Evolutionary conservation across 2,888 invertebrate species (phyloP).

Genomic region (Trichogramma dendrolimi): DNA sequence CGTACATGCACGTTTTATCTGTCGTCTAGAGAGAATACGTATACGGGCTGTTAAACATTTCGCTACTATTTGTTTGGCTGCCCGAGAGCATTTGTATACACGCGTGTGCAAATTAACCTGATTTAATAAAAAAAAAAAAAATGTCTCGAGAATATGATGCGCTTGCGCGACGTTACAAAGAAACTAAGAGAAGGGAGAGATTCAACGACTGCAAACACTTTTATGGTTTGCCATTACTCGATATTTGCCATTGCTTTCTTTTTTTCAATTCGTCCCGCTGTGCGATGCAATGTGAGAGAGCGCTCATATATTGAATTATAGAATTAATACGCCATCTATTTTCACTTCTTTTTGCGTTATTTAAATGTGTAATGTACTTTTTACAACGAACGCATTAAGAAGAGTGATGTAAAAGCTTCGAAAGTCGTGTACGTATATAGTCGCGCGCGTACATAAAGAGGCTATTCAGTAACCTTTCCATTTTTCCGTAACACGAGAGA

Average conservation of each 20-base stretch:
- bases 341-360: no score
- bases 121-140: conserved; percentile 19
- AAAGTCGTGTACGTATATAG: neutral
- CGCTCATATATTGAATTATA: no score
- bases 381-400: no score
- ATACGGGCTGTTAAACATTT: neutral
- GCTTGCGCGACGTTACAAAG: neutral
- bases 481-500: neutral
- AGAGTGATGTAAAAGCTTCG: neutral
- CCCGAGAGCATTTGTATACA: neutral
- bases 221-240: no score
- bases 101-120: neutral
- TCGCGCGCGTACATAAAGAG: no score
- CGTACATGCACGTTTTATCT: no score
- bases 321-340: no score
- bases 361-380: no score
- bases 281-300: no score
- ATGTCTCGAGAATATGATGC: neutral
- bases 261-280: neutral
- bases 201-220: no score
- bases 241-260: neutral
- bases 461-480: no score
- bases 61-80: conserved; percentile 2
- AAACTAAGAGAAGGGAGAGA: no score
- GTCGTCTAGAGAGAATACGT: neutral